phyloP scores from a whole-genome alignment of 2,888 invertebrate species.

The Plusia festucae region DNA sequence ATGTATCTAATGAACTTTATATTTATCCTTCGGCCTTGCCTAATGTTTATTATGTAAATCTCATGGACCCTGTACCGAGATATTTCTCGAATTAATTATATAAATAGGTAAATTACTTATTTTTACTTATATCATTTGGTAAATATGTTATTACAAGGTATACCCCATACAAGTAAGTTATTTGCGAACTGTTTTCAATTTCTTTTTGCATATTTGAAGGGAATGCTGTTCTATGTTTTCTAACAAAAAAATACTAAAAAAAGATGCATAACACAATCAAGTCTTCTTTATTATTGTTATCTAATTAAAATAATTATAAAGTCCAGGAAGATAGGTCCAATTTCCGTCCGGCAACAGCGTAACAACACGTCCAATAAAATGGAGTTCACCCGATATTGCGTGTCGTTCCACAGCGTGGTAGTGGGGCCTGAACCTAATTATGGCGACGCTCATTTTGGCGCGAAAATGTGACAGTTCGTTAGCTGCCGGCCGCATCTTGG shows the following conservation, averaged over 20 bases:
- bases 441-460: conserved; percentile 77
- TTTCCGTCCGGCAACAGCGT: conserved; percentile 29
- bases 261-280: too few species aligned
- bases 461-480: conserved; percentile 84
- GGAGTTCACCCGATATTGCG: conserved; percentile 26
- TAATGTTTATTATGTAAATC: conserved; percentile 61
- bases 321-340: neutral
- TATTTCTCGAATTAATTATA: neutral
- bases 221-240: too few species aligned
- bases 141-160: too few species aligned
- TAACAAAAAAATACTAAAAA: too few species aligned
- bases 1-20: conserved; percentile 66
- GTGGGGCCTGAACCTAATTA: conserved; percentile 74
- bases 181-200: neutral
- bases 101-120: neutral
- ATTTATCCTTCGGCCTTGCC: conserved; percentile 55
- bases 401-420: conserved; percentile 61
- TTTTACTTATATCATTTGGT: neutral
- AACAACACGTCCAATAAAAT: conserved; percentile 40
- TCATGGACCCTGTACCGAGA: conserved; percentile 48
- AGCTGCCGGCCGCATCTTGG: conserved; percentile 68
- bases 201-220: too few species aligned
- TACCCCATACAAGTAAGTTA: too few species aligned
- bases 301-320: neutral
- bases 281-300: too few species aligned